Base-by-base conservation (phyloP, 37 sponge, comb jelly and placozoan genomes). In the Chondrosia reniformis region DNA sequence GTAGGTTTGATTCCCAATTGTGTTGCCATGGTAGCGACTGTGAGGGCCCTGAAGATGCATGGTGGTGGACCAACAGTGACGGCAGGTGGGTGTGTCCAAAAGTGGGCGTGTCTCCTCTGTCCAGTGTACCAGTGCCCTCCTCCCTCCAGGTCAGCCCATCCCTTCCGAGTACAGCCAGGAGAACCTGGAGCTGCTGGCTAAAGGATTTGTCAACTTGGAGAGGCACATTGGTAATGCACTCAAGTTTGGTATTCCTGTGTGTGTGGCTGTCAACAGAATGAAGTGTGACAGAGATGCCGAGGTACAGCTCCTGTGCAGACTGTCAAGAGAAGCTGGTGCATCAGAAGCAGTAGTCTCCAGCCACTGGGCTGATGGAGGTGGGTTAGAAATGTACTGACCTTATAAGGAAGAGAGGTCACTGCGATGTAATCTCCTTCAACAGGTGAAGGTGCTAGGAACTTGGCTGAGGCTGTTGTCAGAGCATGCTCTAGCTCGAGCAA, bases 11-110 rank as follows among this genome's bases (percentile, higher is more conserved):
- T 73, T 34, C 99, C 99, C 19, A 88, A 80, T 83, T 95, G 96
- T 92, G 94, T 76, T 67, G 99, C 93, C 17, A 45, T 98, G 77
- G 99, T 98, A 28, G 89, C 93, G 10, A 91, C 96, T 0, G 91
- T 98, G 4, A 62, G 99, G 31, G 93, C 99, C 12, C 91, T 98
- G n/a, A 98, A 98, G 84, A 98, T 98, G 99, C 99, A 98, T 62
- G 99, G 99, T 30, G 99, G 99, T 43, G 99, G 99, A 3, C 96
- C 99, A 9, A 84, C 66, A 15, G 99, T 98, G 56, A 79, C 83
- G 1, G 80, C 96, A 32, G n/a, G n/a, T n/a, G n/a, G n/a, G n/a
- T n/a, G n/a, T n/a, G n/a, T n/a, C n/a, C n/a, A n/a, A n/a, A n/a
- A n/a, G n/a, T n/a, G n/a, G n/a, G n/a, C n/a, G n/a, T n/a, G n/a